Conservation (phyloP, 2,113 vertebrate species). For the Scomber colias region DNA sequence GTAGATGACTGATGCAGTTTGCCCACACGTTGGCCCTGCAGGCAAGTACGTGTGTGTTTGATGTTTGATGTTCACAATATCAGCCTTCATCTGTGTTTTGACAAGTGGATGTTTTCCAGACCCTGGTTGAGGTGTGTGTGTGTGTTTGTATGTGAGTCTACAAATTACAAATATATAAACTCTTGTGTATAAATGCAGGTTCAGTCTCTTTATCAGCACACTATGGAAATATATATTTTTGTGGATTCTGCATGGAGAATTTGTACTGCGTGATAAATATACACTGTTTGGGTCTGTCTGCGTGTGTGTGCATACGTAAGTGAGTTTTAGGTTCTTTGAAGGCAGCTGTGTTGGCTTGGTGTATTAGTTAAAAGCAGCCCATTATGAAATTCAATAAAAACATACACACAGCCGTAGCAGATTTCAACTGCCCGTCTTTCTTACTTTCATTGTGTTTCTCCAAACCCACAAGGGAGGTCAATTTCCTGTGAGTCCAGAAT, state of each 20-base stretch:
- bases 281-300: neutral
- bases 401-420: slow-evolving; percentile 67
- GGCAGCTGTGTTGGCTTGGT: slow-evolving; percentile 35
- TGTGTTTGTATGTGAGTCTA: neutral
- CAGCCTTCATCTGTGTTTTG: slow-evolving; percentile 54
- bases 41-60: neutral
- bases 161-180: neutral
- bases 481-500: slow-evolving; percentile 79
- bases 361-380: slow-evolving; percentile 60
- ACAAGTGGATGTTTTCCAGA: slow-evolving; percentile 65
- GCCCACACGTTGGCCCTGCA: slow-evolving; percentile 19
- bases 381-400: slow-evolving; percentile 76
- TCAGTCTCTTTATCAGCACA: neutral
- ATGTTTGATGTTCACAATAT: slow-evolving; percentile 5
- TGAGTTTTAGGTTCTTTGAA: slow-evolving; percentile 57
- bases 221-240: neutral
- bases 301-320: neutral
- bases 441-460: slow-evolving; percentile 35
- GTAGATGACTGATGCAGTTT: slow-evolving; percentile 48
- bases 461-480: slow-evolving; percentile 59
- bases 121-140: slow-evolving; percentile 27
- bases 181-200: neutral
- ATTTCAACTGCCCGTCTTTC: slow-evolving; percentile 58
- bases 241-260: neutral
- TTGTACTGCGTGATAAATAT: neutral